phyloP scores from a whole-genome alignment of 1,140 invertebrate genomes.

The Danaus plexippus region DNA sequence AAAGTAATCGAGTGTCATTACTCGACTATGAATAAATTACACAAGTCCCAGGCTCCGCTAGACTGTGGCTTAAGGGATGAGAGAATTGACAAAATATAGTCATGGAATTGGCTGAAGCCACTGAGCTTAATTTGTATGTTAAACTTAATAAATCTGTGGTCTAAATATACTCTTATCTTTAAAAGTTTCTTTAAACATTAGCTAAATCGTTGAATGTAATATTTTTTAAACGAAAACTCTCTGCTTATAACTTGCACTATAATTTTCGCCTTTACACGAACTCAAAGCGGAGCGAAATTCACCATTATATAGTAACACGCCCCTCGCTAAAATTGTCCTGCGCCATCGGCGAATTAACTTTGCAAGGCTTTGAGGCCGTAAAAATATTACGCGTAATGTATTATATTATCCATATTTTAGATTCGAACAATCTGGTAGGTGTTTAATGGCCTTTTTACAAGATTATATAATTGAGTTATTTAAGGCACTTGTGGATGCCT shows the following conservation, averaged over 20 bases:
- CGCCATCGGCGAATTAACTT: constrained; percentile 52
- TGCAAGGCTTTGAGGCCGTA: constrained; percentile 40
- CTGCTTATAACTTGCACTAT: constrained; percentile 12
- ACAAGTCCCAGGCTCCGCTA: constrained; percentile 52
- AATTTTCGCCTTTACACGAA: constrained; percentile 27
- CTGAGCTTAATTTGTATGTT: too few relatives aligned
- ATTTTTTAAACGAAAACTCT: constrained; percentile 3
- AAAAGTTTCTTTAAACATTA: too few relatives aligned
- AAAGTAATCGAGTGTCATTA: constrained; percentile 70
- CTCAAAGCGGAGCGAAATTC: constrained; percentile 44
- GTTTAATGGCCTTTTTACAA: constrained; percentile 9
- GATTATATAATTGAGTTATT: constrained; percentile 4
- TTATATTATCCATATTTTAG: constrained; percentile 28
- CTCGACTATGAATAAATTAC: constrained; percentile 70
- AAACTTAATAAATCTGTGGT: too few relatives aligned
- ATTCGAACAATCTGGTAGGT: constrained; percentile 21
- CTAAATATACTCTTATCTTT: too few relatives aligned
- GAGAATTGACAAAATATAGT: too few relatives aligned
- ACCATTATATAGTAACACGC: constrained; percentile 51
- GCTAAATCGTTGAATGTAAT: neutral
- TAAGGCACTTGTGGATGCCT: constrained; percentile 6
- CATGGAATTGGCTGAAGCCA: too few relatives aligned
- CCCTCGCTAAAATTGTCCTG: constrained; percentile 43
- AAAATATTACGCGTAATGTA: constrained; percentile 40
- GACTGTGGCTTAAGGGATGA: constrained; percentile 1